Evolutionary conservation across 2,797 vertebrate species (phyloP).

Genomic region (Zenarchopterus dispar): DNA sequence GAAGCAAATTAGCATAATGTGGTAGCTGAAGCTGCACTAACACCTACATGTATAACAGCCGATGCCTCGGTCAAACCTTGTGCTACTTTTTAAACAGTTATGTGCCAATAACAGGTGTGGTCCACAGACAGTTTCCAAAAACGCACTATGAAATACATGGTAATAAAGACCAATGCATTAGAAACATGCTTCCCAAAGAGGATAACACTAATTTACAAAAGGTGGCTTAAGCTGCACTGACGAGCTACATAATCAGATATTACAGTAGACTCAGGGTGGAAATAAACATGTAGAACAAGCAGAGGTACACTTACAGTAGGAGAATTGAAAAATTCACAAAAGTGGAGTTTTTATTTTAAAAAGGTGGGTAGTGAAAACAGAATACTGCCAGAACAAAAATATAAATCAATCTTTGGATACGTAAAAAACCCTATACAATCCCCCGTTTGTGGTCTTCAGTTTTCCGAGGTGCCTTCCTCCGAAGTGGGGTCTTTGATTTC

Average conservation of each 20-base stretch:
- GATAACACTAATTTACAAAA: conserved; percentile 61
- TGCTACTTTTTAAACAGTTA: conserved; percentile 65
- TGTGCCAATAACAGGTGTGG: conserved; percentile 65
- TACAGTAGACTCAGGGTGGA: conserved; percentile 38
- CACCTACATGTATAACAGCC: conserved; percentile 56
- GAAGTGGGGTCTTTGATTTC: conserved; percentile 89
- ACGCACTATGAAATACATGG: conserved; percentile 69
- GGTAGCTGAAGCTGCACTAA: conserved; percentile 54
- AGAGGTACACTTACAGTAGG: conserved; percentile 71
- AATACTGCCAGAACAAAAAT: conserved; percentile 77
- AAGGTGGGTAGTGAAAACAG: conserved; percentile 70
- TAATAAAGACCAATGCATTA: conserved; percentile 66
- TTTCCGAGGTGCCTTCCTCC: conserved; percentile 67
- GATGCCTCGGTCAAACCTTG: conserved; percentile 47
- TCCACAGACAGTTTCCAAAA: conserved; percentile 64
- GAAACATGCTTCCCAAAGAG: conserved; percentile 73
- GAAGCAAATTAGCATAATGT: conserved; percentile 42
- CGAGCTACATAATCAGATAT: conserved; percentile 69
- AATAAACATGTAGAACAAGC: conserved; percentile 67
- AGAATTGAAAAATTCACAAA: conserved; percentile 64
- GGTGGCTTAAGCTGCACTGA: conserved; percentile 65
- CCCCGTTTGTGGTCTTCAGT: conserved; percentile 66
- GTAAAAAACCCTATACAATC: conserved; percentile 74
- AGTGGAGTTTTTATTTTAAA: conserved; percentile 67
- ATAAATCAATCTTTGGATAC: conserved; percentile 84